A percentile compares a stretch with the other conserved stretches of the same genome.
Conservation (phyloP, 2,888 invertebrate genomes). For the Metopia argyrocephala region DNA sequence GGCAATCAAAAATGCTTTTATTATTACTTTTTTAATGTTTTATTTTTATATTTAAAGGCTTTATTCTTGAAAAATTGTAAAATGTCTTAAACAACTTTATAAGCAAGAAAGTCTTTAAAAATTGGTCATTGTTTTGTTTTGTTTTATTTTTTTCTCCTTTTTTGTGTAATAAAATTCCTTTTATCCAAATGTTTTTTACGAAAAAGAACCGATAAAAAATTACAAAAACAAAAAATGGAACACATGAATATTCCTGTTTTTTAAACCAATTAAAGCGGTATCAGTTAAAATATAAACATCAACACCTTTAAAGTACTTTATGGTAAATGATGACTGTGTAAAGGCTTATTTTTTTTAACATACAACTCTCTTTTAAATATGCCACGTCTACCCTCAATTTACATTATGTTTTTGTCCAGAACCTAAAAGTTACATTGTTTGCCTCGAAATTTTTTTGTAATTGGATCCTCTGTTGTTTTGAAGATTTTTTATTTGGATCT, state of each 20-base stretch:
- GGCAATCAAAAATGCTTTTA: constrained; percentile 49
- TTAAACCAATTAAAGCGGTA: background rate
- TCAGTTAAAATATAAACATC: constrained; percentile 76
- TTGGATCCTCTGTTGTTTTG: constrained; percentile 44
- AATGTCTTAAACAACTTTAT: constrained; percentile 45
- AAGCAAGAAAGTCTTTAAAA: constrained; percentile 1
- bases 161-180: constrained; percentile 57
- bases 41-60: constrained; percentile 10
- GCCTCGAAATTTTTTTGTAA: constrained; percentile 58
- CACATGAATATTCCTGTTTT: too few species aligned
- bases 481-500: too few species aligned
- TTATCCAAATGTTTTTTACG: constrained; percentile 49
- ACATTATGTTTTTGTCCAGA: background rate
- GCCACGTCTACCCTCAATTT: too few species aligned
- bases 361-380: background rate
- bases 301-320: constrained; percentile 75
- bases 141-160: constrained; percentile 9
- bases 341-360: background rate
- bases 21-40: constrained; percentile 19
- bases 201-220: constrained; percentile 72
- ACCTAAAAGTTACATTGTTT: constrained; percentile 37
- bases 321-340: constrained; percentile 28
- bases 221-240: constrained; percentile 53
- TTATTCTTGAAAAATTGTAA: background rate
- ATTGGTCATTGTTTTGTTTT: background rate